Conservation (phyloP, 2,888 invertebrate species). For the Eupithecia abbreviata region DNA sequence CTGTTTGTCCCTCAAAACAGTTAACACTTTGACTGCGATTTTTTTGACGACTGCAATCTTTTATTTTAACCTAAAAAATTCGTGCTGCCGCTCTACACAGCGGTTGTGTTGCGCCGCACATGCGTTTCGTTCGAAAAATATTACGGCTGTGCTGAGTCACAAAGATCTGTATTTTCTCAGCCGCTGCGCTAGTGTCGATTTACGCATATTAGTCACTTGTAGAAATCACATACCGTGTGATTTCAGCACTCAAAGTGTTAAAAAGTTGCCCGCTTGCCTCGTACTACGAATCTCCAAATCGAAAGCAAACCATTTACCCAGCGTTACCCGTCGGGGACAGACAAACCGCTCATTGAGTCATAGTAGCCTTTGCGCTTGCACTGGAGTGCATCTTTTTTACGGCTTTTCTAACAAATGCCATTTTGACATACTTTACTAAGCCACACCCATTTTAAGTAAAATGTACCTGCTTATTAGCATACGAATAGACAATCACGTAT, state of each 20-base stretch:
- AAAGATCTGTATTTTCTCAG: no score
- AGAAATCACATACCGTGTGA: no score
- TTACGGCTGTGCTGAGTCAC: no score
- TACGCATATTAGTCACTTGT: no score
- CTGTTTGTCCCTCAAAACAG: not conserved
- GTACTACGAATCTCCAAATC: not conserved
- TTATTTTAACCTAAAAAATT: no score
- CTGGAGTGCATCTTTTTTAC: not conserved
- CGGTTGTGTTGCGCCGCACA: no score
- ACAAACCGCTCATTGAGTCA: slow-evolving; percentile 1
- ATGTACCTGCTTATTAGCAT: not conserved
- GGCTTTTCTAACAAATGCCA: not conserved
- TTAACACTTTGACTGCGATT: no score
- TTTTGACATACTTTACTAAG: not conserved
- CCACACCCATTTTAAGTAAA: not conserved
- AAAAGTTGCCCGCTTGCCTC: not conserved
- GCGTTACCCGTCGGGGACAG: not conserved
- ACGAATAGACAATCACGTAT: no score
- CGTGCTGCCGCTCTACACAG: no score
- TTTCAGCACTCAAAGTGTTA: not conserved
- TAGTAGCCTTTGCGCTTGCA: not conserved
- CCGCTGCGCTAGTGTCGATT: no score
- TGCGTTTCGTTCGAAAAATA: no score
- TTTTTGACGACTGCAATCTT: no score
- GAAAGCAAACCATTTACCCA: not conserved